Evolutionary conservation across 2,888 invertebrate genomes (phyloP).

Genomic region (Apamea sordens): DNA sequence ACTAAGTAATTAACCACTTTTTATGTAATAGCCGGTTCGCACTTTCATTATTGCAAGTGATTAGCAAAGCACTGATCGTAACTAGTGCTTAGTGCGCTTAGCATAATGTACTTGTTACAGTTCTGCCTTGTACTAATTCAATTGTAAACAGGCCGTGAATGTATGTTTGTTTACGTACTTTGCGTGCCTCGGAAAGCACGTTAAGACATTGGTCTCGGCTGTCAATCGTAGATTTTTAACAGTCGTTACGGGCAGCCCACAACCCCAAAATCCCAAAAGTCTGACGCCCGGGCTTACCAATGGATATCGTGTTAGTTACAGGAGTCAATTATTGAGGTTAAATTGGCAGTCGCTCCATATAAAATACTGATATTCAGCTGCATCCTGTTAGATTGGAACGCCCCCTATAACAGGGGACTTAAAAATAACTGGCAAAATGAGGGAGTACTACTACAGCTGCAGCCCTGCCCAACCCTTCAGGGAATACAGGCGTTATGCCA

Average conservation of each 20-base stretch:
- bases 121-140: constrained; percentile 22
- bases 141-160: constrained; percentile 18
- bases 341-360: no score
- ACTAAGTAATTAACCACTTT: constrained; percentile 33
- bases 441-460: no score
- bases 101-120: constrained; percentile 22
- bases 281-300: background rate
- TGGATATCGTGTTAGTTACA: background rate
- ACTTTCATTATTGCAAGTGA: constrained; percentile 47
- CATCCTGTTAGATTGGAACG: no score
- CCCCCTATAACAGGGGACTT: no score
- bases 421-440: no score
- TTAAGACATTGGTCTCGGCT: background rate
- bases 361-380: no score
- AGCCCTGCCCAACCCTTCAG: no score
- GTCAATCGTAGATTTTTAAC: background rate
- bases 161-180: constrained; percentile 7
- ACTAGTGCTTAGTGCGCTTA: constrained; percentile 29
- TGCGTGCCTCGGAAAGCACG: background rate
- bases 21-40: background rate
- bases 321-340: no score
- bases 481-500: background rate
- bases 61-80: constrained; percentile 38
- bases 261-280: background rate
- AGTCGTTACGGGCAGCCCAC: background rate